Conservation (phyloP, 2,888 invertebrate genomes). For the Tyria jacobaeae region DNA sequence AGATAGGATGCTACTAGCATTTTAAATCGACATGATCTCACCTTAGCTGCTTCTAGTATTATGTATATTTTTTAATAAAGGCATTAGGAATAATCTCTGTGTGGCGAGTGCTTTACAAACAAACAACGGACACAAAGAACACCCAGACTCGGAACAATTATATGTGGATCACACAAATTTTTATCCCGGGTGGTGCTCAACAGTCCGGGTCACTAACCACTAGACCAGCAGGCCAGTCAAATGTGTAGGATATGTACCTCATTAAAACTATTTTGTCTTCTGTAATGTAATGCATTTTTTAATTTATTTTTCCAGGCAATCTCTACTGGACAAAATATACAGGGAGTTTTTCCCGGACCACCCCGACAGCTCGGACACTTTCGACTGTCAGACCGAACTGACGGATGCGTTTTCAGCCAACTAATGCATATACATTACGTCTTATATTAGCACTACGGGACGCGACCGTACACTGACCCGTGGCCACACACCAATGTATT, state of each 20-base stretch:
- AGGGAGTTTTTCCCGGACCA: slow-evolving; percentile 92
- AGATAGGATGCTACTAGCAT: too few relatives aligned
- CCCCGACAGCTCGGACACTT: slow-evolving; percentile 87
- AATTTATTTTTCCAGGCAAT: slow-evolving; percentile 86
- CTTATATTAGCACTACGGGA: slow-evolving; percentile 44
- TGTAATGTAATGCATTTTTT: background rate
- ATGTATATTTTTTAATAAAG: too few relatives aligned
- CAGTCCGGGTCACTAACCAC: too few relatives aligned
- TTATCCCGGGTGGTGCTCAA: too few relatives aligned
- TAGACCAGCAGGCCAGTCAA: too few relatives aligned
- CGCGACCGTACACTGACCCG: slow-evolving; percentile 41
- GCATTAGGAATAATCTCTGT: too few relatives aligned
- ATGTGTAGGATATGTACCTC: background rate
- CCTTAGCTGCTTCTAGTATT: too few relatives aligned
- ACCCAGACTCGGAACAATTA: too few relatives aligned
- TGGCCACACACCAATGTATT: slow-evolving; percentile 28
- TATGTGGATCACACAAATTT: too few relatives aligned
- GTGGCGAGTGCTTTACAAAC: too few relatives aligned
- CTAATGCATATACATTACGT: slow-evolving; percentile 55
- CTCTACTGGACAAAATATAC: slow-evolving; percentile 92
- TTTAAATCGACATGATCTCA: too few relatives aligned
- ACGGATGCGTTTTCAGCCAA: slow-evolving; percentile 72
- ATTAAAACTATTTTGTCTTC: background rate
- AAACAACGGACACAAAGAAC: too few relatives aligned
- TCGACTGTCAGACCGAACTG: slow-evolving; percentile 79